Percentiles rank a stretch among this genome's conserved stretches.
These are phyloP conservation scores for Oplegnathus fasciatus DNA, from an alignment of 2,113 vertebrate species.

Conservation along the genomic window DNA sequence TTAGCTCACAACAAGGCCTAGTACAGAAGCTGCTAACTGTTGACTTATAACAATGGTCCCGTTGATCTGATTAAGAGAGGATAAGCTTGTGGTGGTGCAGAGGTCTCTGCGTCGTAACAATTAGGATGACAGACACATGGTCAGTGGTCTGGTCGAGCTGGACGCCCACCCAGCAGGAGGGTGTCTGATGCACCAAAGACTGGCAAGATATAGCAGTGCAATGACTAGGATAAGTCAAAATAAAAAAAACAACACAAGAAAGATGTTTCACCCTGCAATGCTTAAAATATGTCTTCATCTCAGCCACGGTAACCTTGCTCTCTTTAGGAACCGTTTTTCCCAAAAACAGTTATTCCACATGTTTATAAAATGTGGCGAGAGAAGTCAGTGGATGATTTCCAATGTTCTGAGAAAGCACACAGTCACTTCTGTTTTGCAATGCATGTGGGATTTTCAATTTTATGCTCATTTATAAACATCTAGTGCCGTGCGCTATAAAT, in stretches of 20 bases:
- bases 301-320: constrained; percentile 36
- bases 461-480: constrained; percentile 40
- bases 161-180: constrained; percentile 46
- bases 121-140: constrained; percentile 44
- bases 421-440: constrained; percentile 46
- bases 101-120: constrained; percentile 25
- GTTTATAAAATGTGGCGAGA: constrained; percentile 60
- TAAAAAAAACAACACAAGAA: constrained; percentile 26
- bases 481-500: not conserved
- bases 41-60: constrained; percentile 43
- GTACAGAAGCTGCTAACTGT: constrained; percentile 23
- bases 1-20: constrained; percentile 12
- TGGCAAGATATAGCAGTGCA: constrained; percentile 2
- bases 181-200: constrained; percentile 42
- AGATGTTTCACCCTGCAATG: not conserved
- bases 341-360: constrained; percentile 51
- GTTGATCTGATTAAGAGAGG: constrained; percentile 61
- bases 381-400: constrained; percentile 33
- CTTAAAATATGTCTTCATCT: constrained; percentile 61
- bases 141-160: constrained; percentile 43
- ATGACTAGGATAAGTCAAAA: constrained; percentile 30
- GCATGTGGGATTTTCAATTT: constrained; percentile 49
- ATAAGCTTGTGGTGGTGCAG: constrained; percentile 44
- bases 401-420: constrained; percentile 41
- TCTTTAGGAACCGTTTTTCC: constrained; percentile 32